Conservation (phyloP, 2,888 invertebrate species). For the Parnassius mnemosyne region DNA sequence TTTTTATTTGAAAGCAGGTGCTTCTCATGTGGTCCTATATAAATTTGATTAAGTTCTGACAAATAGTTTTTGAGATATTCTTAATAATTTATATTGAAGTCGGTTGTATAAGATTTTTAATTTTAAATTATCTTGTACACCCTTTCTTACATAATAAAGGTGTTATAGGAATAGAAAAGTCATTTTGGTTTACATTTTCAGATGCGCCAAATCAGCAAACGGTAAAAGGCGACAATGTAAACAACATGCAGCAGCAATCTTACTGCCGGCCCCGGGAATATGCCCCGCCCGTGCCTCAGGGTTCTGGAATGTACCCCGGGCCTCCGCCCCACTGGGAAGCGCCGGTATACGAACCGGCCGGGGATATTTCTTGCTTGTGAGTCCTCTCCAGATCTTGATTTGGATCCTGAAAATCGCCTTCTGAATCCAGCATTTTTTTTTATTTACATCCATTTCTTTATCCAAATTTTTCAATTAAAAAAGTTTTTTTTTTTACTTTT, state of each 20-base stretch:
- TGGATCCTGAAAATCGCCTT: constrained; percentile 47
- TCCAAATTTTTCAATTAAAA: constrained; percentile 6
- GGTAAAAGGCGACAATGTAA: constrained; percentile 77
- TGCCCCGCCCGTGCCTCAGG: constrained; percentile 52
- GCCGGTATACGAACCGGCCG: constrained; percentile 72
- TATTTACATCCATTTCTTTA: constrained; percentile 13
- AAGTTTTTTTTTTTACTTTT: background rate
- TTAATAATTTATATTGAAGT: no score
- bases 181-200: constrained; percentile 55
- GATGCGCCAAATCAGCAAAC: constrained; percentile 70
- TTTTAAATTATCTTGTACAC: no score
- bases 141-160: background rate
- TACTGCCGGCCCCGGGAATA: constrained; percentile 68
- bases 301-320: constrained; percentile 57
- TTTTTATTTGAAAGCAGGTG: no score
- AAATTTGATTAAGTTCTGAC: no score
- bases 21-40: no score
- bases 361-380: constrained; percentile 78
- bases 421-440: constrained; percentile 24
- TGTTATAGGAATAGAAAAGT: constrained; percentile 16
- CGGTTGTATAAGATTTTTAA: no score
- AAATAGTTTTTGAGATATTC: no score
- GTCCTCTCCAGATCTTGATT: constrained; percentile 66
- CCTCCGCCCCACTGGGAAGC: constrained; percentile 65
- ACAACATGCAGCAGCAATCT: constrained; percentile 71